Conservation (phyloP, 2,797 vertebrate genomes). For the Rhynchotus rufescens region DNA sequence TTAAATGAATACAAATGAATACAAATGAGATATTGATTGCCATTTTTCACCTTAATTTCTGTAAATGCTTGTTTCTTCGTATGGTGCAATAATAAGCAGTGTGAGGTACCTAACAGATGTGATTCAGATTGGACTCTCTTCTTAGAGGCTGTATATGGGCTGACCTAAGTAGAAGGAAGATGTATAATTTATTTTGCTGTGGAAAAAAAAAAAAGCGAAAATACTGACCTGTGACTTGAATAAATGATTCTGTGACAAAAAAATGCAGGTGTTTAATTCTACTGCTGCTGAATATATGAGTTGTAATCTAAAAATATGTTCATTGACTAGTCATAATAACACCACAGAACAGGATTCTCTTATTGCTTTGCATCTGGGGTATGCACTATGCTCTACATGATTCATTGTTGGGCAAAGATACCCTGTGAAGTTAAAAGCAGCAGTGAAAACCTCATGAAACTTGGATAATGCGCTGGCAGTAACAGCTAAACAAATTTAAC, state of each 20-base stretch:
- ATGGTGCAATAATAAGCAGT: not conserved
- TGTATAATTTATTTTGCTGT: not conserved
- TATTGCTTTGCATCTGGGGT: not conserved
- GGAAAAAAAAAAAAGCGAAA: not conserved
- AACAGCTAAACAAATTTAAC: not conserved
- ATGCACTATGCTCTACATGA: accelerated
- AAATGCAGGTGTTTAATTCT: not conserved
- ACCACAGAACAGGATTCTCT: not conserved
- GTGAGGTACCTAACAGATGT: not conserved
- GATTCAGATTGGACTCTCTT: not conserved
- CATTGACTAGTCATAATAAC: not conserved
- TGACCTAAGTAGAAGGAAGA: not conserved
- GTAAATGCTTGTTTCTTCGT: not conserved
- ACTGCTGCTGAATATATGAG: not conserved
- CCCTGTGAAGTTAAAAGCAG: not conserved
- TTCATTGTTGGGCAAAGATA: not conserved
- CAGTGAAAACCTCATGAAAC: not conserved
- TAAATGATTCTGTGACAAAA: not conserved
- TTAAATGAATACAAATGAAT: not conserved
- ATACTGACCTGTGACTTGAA: not conserved
- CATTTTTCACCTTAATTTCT: not conserved
- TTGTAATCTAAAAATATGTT: not conserved
- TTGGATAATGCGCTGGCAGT: not conserved
- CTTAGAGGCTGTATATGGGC: not conserved
- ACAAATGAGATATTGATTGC: not conserved